Base-by-base conservation (phyloP, 30 jellyfish, hydroid and myxozoan genomes). In the Hydractinia symbiolongicarpus region DNA sequence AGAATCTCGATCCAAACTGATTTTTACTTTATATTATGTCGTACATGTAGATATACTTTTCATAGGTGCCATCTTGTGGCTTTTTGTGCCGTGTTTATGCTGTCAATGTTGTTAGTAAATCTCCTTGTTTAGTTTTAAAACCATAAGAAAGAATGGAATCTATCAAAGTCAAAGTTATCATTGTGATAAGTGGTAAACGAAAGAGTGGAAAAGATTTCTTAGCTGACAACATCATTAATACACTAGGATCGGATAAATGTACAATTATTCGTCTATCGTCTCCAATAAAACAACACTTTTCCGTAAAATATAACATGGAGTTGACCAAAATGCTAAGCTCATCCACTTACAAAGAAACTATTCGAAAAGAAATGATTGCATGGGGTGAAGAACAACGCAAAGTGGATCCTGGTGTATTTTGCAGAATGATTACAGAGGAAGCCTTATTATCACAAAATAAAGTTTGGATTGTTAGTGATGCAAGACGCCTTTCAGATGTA, bases 351-450 rank as follows among this genome's bases (percentile, higher is more conserved):
- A 90, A 90, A 56, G 97, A 90, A 67, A 53, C 21, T 40, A 70
- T 79, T 52, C 84, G 97, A 53, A 15, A 57, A 11, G 90, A 83
- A 50, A 90, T 90, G 97, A 90, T 90, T 62, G 44, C 52, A 51
- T 90, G 97, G 97, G 95, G 97, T 13, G 95, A 90, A 82, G 84
- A 86, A 73, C 82, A 73, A 53, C 84, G 97, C 11, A 66, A 51
- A 20, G 14, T 15, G 5, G 95, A 90, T 62, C 78, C 84, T 5
- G 82, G 81, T 10, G 77, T 81, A 51, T 90, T 90, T 62, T 90
- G 97, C 81, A 73, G 52, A 57, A 76, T 76, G 55, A 85, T 72
- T 5, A 80, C 64, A 40, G 67, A 86, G 14, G 52, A 78, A 7
- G 95, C 89, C n/a, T 8, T 53, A 60, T 73, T 50, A 13, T 72